Percentiles rank a stretch among this genome's conserved stretches.
phyloP scores from a whole-genome alignment of 2,888 invertebrate species.

The Neoascia interrupta region DNA sequence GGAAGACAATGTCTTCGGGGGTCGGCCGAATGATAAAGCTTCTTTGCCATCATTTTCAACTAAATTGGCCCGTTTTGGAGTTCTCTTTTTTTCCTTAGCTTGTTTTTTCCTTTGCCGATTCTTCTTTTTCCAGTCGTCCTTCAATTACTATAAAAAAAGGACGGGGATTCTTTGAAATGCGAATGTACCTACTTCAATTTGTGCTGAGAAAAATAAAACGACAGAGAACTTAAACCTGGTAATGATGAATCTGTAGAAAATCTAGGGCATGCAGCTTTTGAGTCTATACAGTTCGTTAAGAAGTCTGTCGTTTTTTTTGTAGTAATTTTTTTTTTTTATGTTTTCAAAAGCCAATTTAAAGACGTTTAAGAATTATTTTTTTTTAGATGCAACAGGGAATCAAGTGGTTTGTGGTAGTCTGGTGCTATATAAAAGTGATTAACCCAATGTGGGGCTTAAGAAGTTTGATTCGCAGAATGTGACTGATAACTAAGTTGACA shows the following conservation, averaged over 20 bases:
- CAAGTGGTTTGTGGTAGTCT: too few relatives aligned
- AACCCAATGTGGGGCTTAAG: too few relatives aligned
- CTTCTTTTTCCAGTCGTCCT: slow-evolving; percentile 31
- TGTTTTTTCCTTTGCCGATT: background rate
- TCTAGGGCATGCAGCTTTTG: slow-evolving; percentile 40
- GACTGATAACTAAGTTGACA: too few relatives aligned
- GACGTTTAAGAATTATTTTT: slow-evolving; percentile 31
- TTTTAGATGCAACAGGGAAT: too few relatives aligned
- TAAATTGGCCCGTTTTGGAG: slow-evolving; percentile 46
- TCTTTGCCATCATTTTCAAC: slow-evolving; percentile 49
- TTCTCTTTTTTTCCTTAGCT: background rate
- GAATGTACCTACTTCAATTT: slow-evolving; percentile 50
- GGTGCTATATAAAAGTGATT: too few relatives aligned
- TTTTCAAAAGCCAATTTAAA: slow-evolving; percentile 31
- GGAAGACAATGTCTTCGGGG: slow-evolving; percentile 44
- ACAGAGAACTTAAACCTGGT: slow-evolving; percentile 23
- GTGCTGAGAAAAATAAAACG: slow-evolving; percentile 1
- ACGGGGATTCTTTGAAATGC: slow-evolving; percentile 33
- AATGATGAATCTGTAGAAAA: slow-evolving; percentile 56
- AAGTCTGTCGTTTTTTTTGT: slow-evolving; percentile 3
- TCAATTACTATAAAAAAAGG: slow-evolving; percentile 32
- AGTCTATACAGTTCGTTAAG: slow-evolving; percentile 51
- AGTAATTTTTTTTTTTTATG: slow-evolving; percentile 5
- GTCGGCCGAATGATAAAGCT: slow-evolving; percentile 37
- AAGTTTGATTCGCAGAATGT: too few relatives aligned